Conservation (phyloP, 2,797 vertebrate species). For the Iguana delicatissima region DNA sequence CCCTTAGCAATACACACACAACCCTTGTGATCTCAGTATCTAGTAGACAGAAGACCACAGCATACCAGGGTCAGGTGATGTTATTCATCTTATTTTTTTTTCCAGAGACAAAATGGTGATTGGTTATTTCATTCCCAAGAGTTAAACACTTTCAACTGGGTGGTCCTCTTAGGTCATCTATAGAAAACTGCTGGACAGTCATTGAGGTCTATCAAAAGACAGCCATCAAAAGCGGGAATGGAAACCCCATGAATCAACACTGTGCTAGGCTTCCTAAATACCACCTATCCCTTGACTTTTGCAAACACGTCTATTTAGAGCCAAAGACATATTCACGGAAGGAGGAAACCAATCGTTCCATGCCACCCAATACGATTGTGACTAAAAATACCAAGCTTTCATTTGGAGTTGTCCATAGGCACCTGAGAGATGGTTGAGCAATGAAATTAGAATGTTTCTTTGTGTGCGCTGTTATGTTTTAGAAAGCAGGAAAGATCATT, state of each 20-base stretch:
- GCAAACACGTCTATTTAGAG: slow-evolving; percentile 57
- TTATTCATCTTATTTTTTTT: slow-evolving; percentile 7
- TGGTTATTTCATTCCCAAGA: slow-evolving; percentile 10
- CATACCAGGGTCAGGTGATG: slow-evolving; percentile 46
- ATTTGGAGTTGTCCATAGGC: slow-evolving; percentile 26
- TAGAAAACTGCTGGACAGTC: slow-evolving; percentile 40
- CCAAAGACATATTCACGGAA: slow-evolving; percentile 54
- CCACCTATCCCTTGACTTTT: slow-evolving; percentile 47
- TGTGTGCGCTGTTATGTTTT: slow-evolving; percentile 13
- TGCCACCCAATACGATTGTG: slow-evolving; percentile 48
- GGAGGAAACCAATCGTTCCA: slow-evolving; percentile 48
- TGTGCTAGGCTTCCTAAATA: slow-evolving; percentile 48
- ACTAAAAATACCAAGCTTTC: slow-evolving; percentile 51
- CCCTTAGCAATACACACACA: slow-evolving; percentile 39
- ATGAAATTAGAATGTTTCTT: slow-evolving; percentile 28
- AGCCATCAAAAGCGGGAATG: slow-evolving; percentile 32
- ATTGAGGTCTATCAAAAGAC: slow-evolving; percentile 49
- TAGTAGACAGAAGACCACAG: slow-evolving; percentile 41
- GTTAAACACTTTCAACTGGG: background rate
- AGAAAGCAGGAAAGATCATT: slow-evolving; percentile 8
- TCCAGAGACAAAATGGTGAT: slow-evolving; percentile 20
- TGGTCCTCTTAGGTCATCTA: slow-evolving; percentile 37
- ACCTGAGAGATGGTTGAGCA: slow-evolving; percentile 26
- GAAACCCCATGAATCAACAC: slow-evolving; percentile 59
- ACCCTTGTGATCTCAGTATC: slow-evolving; percentile 40